phyloP scores from a whole-genome alignment of 2,797 vertebrate genomes.

The Brachymystax lenok region DNA sequence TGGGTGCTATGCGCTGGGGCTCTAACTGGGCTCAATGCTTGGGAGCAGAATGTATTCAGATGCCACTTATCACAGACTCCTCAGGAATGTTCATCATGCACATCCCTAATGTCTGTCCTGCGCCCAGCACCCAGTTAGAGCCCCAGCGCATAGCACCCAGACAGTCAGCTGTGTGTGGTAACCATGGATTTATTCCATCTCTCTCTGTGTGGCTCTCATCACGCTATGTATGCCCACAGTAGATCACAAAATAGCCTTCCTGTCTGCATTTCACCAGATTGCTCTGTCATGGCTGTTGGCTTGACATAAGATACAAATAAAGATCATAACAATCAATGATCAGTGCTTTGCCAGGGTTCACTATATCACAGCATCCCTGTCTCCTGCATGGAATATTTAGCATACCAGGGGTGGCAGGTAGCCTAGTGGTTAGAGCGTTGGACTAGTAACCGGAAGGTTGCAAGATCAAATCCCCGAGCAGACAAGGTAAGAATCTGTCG shows the following conservation, averaged over 20 bases:
- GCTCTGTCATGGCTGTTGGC: not conserved
- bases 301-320: slow-evolving; percentile 15
- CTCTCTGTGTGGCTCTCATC: not conserved
- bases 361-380: too few species aligned
- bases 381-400: too few species aligned
- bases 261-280: too few species aligned
- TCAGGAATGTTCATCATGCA: slow-evolving; percentile 14
- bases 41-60: not conserved
- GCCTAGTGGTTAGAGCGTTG: too few species aligned
- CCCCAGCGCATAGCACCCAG: not conserved
- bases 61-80: slow-evolving; percentile 6
- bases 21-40: not conserved
- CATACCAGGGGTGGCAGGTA: too few species aligned
- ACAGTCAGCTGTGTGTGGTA: not conserved
- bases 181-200: not conserved
- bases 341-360: not conserved
- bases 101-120: not conserved
- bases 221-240: not conserved
- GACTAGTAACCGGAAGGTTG: too few species aligned
- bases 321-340: not conserved
- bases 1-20: too few species aligned
- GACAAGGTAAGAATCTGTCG: too few species aligned
- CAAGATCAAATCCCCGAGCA: too few species aligned
- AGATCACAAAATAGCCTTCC: not conserved
- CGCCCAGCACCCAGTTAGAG: not conserved